Evolutionary conservation across 2,797 vertebrate genomes (phyloP), one percentile per base, ranked within the genome.

Genomic region (Diglossa cyanea): DNA sequence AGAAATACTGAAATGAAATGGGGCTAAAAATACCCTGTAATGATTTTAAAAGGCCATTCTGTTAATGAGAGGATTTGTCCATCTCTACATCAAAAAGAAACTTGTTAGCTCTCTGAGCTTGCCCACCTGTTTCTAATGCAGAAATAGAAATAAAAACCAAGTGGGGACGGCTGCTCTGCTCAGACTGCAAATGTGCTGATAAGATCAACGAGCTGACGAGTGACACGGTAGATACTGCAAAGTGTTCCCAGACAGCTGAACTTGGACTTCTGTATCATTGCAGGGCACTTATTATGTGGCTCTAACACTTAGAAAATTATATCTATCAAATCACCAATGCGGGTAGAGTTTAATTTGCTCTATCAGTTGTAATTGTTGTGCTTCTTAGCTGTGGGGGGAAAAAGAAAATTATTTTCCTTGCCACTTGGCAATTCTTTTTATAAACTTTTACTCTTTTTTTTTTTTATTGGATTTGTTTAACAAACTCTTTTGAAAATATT

Each of bases 271-370:
- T 76, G 53, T 20, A 53, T 76, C 17, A 13, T 70, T 93, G 86
- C 30, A 28, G 57, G 83, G 15, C n/a, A 35, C 35, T 86, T 72
- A 17, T 50, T 79, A n/a, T 9, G 51, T 31, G 40, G 21, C 58
- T 40, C 12, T 88, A 97, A 89, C 86, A 75, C 79, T 97, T 93
- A 86, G 90, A 94, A 96, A 97, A 95, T 82, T 20, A 9, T 97
- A 96, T 96, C 96, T 95, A 93, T 97, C 95, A 96, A 94, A 93
- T 94, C 92, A 79, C 70, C 76, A 76, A 86, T 3, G 76, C 88
- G 47, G 90, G 96, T 93, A 95, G 92, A 96, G 95, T 97, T 97
- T 97, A 97, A 97, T 98, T 97, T 97, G 90, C 92, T 96, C 94
- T 88, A 86, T 97, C 95, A 95, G 73, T 96, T 97, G 75, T 91